These are phyloP conservation scores for Lepus americanus DNA, from an alignment of 2,113 vertebrate species.

Conservation along the genomic window DNA sequence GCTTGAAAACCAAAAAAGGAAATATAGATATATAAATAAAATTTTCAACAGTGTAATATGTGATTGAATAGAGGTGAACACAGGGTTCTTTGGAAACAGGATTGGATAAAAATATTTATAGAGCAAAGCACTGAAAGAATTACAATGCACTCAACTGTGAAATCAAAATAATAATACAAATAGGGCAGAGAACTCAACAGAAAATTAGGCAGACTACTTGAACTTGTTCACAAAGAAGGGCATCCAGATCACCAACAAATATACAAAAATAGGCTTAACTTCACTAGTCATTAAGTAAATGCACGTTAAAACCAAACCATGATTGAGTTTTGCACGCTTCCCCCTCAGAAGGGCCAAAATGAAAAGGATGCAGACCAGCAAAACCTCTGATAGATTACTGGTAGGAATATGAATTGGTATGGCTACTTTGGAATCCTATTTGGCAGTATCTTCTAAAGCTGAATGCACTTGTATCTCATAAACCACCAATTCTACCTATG, in stretches of 20 bases:
- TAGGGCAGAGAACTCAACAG: constrained; percentile 43
- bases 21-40: constrained; percentile 56
- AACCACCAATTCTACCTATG: background rate
- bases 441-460: background rate
- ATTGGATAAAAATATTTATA: constrained; percentile 58
- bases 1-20: constrained; percentile 44
- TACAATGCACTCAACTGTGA: constrained; percentile 49
- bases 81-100: constrained; percentile 27
- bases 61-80: constrained; percentile 60
- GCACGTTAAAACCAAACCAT: background rate
- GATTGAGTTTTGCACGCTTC: background rate
- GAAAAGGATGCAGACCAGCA: background rate
- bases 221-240: background rate
- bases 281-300: constrained; percentile 50
- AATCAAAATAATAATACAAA: constrained; percentile 66
- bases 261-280: constrained; percentile 4
- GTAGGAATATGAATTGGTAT: background rate
- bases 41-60: constrained; percentile 43
- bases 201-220: constrained; percentile 45
- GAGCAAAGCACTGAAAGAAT: constrained; percentile 48
- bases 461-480: background rate
- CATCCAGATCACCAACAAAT: constrained; percentile 10
- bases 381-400: background rate
- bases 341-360: constrained; percentile 17
- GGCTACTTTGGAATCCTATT: background rate